These are phyloP conservation scores for Apogon talboti DNA, from an alignment of 2,797 vertebrate genomes.

Conservation along the genomic window DNA sequence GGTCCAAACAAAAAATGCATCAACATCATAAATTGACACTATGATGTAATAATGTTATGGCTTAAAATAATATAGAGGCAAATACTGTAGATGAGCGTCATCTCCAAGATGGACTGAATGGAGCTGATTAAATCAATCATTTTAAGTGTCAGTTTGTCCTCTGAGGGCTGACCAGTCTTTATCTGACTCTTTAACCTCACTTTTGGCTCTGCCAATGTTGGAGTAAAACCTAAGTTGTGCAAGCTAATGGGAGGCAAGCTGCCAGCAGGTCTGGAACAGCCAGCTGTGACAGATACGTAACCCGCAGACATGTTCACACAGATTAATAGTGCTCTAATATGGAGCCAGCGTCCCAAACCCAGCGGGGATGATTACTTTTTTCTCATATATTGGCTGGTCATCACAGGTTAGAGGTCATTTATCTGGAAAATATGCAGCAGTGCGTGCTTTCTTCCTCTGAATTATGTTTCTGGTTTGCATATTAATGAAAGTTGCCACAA, in stretches of 20 bases:
- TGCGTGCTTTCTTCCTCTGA: not conserved
- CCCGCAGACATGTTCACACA: constrained; percentile 11
- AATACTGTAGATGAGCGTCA: no score
- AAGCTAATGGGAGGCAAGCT: constrained; percentile 1
- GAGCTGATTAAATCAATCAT: no score
- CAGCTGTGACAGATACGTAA: constrained; percentile 21
- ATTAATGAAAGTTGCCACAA: constrained; percentile 27
- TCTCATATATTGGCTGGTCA: not conserved
- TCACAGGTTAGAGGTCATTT: not conserved
- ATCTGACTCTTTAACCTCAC: not conserved
- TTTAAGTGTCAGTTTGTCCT: no score
- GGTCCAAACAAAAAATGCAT: no score
- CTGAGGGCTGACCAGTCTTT: not conserved
- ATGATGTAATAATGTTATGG: no score
- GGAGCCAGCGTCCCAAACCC: not conserved
- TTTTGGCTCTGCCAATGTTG: not conserved
- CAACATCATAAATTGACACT: no score
- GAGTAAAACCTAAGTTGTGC: constrained; percentile 5
- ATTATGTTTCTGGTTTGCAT: not conserved
- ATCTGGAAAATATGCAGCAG: constrained; percentile 14
- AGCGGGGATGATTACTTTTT: not conserved
- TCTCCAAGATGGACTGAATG: no score
- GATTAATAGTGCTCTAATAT: constrained; percentile 27
- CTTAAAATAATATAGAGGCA: no score
- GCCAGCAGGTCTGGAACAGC: constrained; percentile 11